A percentile compares a stretch with the other conserved stretches of the same genome.
These are phyloP conservation scores for Dufourea novaeangliae DNA, from an alignment of 1,140 invertebrate genomes.

Conservation along the genomic window DNA sequence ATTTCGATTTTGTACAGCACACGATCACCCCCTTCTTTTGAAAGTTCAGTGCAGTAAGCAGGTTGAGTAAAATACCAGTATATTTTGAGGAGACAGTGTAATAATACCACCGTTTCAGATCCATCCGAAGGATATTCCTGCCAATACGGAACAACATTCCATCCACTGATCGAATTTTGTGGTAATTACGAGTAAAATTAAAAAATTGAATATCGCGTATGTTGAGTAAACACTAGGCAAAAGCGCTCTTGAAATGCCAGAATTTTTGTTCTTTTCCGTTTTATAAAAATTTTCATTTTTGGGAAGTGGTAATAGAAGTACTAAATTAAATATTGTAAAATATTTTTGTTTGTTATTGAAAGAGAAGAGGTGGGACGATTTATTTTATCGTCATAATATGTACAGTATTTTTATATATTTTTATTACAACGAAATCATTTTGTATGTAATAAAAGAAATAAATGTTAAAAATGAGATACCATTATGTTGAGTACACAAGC, in stretches of 20 bases:
- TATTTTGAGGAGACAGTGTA: conserved; percentile 17
- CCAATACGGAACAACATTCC: conserved; percentile 52
- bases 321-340: not conserved
- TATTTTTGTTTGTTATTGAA: conserved; percentile 62
- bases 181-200: conserved; percentile 21
- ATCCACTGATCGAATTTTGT: conserved; percentile 41
- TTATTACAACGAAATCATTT: conserved; percentile 15
- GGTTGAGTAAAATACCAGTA: conserved; percentile 64
- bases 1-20: conserved; percentile 26
- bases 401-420: conserved; percentile 27
- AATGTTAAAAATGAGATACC: not conserved
- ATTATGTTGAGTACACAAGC: not conserved
- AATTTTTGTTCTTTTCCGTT: conserved; percentile 8
- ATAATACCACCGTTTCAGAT: conserved; percentile 55
- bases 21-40: conserved; percentile 44
- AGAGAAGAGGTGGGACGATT: conserved; percentile 56
- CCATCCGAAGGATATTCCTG: conserved; percentile 38
- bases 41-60: conserved; percentile 32
- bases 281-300: not conserved
- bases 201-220: not conserved
- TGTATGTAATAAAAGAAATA: not conserved
- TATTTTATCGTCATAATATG: conserved; percentile 7
- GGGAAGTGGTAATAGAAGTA: not conserved
- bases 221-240: not conserved
- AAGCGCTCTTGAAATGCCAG: conserved; percentile 31